A percentile compares a stretch with the other conserved stretches of the same genome.
These are phyloP conservation scores for Idaea biselata DNA, from an alignment of 2,888 invertebrate genomes.

Conservation along the genomic window DNA sequence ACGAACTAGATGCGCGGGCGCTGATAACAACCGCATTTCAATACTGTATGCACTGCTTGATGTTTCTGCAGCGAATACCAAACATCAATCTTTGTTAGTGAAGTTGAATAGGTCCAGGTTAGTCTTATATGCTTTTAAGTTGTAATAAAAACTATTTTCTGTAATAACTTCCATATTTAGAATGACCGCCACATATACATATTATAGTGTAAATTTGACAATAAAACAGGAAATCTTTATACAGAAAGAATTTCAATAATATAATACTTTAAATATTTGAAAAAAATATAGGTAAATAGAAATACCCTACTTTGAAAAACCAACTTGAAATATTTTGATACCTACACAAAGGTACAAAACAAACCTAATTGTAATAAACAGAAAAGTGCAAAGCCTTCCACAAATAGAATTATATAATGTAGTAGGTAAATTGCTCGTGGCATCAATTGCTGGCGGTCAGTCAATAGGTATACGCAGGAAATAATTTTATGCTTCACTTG, in stretches of 20 bases:
- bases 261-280: too few species aligned
- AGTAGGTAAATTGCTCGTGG: constrained; percentile 33
- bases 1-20: constrained; percentile 70
- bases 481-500: constrained; percentile 65
- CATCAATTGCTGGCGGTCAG: constrained; percentile 16
- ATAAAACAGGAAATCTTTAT: too few species aligned
- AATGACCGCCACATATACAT: too few species aligned
- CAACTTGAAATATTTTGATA: too few species aligned
- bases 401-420: not conserved
- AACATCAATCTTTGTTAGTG: constrained; percentile 4
- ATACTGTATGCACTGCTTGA: constrained; percentile 35
- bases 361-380: not conserved
- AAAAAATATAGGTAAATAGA: too few species aligned
- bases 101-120: not conserved
- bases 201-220: too few species aligned
- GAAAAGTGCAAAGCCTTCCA: not conserved
- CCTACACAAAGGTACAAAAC: not conserved
- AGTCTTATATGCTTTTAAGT: not conserved
- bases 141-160: not conserved
- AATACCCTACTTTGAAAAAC: too few species aligned
- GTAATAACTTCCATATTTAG: too few species aligned
- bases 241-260: too few species aligned
- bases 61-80: constrained; percentile 16
- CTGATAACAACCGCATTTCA: constrained; percentile 71
- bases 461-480: constrained; percentile 57